These are phyloP conservation scores for Limnothrissa miodon DNA, from an alignment of 2,113 vertebrate species.

Conservation along the genomic window DNA sequence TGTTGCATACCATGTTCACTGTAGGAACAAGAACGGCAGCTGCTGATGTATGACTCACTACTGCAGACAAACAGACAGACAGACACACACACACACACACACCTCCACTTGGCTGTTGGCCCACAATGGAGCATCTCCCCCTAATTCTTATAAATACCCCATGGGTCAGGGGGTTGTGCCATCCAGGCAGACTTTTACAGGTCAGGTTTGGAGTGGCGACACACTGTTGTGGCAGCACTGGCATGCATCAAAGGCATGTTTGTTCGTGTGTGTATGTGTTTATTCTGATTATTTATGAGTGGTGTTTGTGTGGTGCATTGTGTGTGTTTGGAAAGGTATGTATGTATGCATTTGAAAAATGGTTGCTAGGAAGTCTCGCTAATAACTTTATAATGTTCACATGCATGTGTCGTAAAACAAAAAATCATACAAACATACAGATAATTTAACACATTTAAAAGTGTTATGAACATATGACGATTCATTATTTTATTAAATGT, in stretches of 20 bases:
- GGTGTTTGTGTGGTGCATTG: conserved; percentile 41
- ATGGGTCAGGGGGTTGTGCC: conserved; percentile 88
- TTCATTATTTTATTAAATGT: too few relatives aligned
- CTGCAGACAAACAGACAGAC: not conserved
- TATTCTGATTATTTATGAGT: conserved; percentile 48
- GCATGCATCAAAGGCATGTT: not conserved
- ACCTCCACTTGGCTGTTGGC: conserved; percentile 76
- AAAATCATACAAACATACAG: too few relatives aligned
- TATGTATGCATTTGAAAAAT: not conserved
- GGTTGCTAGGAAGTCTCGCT: not conserved
- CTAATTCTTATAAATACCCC: conserved; percentile 89
- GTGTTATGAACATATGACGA: too few relatives aligned
- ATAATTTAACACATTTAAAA: too few relatives aligned
- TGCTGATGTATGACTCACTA: not conserved
- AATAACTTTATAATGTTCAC: not conserved
- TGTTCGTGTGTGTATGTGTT: not conserved
- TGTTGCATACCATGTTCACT: not conserved
- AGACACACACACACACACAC: conserved; percentile 62
- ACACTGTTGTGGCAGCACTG: not conserved
- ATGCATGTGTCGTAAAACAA: not conserved
- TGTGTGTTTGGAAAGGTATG: not conserved
- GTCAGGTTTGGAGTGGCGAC: not conserved
- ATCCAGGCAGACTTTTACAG: not conserved
- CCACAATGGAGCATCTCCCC: conserved; percentile 85
- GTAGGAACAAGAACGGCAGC: not conserved